phyloP scores from a whole-genome alignment of 1,140 invertebrate genomes.

The Homalodisca vitripennis region DNA sequence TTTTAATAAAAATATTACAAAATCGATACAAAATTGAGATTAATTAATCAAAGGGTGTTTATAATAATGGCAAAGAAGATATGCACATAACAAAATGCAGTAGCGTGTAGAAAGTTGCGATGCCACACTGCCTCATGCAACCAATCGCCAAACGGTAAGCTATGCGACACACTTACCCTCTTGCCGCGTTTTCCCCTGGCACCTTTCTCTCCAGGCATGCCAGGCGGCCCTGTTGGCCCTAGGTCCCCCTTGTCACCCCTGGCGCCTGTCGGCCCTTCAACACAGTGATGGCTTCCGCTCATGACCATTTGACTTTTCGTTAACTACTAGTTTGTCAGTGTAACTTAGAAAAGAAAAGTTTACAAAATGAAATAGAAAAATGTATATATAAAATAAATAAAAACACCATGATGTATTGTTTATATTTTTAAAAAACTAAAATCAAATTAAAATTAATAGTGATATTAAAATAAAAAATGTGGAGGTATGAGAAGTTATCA shows the following conservation, averaged over 20 bases:
- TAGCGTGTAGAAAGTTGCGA: not conserved
- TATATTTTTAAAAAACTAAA: too few species aligned
- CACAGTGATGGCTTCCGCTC: conserved; percentile 12
- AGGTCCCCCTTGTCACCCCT: conserved; percentile 76
- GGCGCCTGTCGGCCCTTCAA: conserved; percentile 55
- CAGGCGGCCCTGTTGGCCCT: conserved; percentile 70
- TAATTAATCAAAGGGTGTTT: too few species aligned
- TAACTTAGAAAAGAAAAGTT: too few species aligned
- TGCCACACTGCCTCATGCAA: not conserved
- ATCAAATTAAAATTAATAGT: too few species aligned
- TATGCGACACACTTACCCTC: conserved; percentile 64
- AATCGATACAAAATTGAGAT: too few species aligned
- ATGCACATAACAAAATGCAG: not conserved
- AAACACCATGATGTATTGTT: too few species aligned
- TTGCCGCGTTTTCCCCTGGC: conserved; percentile 79
- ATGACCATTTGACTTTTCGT: not conserved
- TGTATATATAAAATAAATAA: too few species aligned
- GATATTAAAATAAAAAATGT: too few species aligned
- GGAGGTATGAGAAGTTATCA: too few species aligned
- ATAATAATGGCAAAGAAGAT: not conserved
- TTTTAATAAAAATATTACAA: too few species aligned
- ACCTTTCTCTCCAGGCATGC: conserved; percentile 72
- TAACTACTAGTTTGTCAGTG: too few species aligned
- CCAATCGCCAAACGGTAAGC: not conserved
- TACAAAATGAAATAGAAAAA: too few species aligned